Conservation (phyloP, 2,113 vertebrate species). For the Psittacula cyanocephala region DNA sequence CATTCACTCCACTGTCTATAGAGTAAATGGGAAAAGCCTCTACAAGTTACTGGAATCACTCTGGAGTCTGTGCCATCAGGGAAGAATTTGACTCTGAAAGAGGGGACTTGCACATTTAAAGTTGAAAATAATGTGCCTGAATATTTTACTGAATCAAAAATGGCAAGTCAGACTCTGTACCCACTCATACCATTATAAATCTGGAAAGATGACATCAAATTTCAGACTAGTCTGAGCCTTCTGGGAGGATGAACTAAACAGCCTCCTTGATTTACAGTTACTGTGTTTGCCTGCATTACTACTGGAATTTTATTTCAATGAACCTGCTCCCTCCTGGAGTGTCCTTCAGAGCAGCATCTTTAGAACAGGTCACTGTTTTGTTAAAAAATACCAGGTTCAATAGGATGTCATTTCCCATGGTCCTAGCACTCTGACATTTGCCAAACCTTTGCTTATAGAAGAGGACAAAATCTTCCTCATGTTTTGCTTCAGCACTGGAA, state of each 20-base stretch:
- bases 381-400: not conserved
- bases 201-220: not conserved
- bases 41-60: not conserved
- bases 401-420: not conserved
- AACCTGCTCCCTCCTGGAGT: not conserved
- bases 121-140: not conserved
- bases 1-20: not conserved
- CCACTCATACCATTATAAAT: not conserved
- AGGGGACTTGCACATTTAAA: not conserved
- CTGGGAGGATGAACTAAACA: not conserved
- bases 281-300: not conserved
- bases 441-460: not conserved
- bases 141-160: constrained; percentile 8
- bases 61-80: not conserved
- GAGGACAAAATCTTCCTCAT: not conserved
- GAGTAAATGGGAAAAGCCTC: not conserved
- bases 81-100: not conserved
- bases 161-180: not conserved
- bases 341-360: not conserved
- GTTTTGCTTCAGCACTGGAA: not conserved
- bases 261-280: not conserved
- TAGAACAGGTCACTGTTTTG: not conserved
- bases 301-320: not conserved
- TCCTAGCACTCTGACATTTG: not conserved
- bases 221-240: not conserved